phyloP scores from a whole-genome alignment of 2,797 vertebrate genomes.

The Hydrocynus forskahlii region DNA sequence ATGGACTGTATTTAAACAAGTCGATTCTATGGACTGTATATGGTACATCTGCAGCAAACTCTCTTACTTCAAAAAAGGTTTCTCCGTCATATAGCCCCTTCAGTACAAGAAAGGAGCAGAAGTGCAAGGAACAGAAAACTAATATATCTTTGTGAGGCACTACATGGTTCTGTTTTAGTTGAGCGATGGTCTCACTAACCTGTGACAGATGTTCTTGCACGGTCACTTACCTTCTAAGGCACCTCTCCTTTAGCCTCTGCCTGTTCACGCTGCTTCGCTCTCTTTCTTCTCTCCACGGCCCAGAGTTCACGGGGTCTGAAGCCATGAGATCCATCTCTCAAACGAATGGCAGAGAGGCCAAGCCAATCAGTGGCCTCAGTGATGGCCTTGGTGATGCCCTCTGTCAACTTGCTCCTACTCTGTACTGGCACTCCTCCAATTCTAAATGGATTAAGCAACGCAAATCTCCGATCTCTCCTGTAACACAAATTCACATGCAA shows the following conservation, averaged over 20 bases:
- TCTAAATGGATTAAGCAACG: background rate
- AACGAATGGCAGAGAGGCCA: constrained; percentile 33
- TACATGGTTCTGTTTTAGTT: constrained; percentile 9
- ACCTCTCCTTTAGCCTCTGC: constrained; percentile 11
- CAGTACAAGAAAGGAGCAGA: background rate
- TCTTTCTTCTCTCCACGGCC: constrained; percentile 24
- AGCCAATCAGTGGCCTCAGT: constrained; percentile 42
- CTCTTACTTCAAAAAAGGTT: no score
- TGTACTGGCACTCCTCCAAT: background rate
- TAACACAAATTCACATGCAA: constrained; percentile 10
- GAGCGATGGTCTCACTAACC: constrained; percentile 13
- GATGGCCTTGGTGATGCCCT: constrained; percentile 2
- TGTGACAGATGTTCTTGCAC: constrained; percentile 34
- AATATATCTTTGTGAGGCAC: background rate
- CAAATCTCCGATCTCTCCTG: constrained; percentile 2
- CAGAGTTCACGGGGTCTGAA: constrained; percentile 41
- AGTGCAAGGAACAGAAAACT: background rate
- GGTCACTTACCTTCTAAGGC: constrained; percentile 31
- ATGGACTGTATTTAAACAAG: background rate
- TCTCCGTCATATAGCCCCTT: background rate
- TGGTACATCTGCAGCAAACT: background rate
- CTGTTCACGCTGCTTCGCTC: constrained; percentile 7
- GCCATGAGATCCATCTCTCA: constrained; percentile 45
- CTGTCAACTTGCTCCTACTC: background rate
- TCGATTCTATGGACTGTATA: background rate